Evolutionary conservation across 2,888 invertebrate genomes (phyloP), one percentile per base, ranked within the genome.

Genomic region (Erpobdella octoculata): DNA sequence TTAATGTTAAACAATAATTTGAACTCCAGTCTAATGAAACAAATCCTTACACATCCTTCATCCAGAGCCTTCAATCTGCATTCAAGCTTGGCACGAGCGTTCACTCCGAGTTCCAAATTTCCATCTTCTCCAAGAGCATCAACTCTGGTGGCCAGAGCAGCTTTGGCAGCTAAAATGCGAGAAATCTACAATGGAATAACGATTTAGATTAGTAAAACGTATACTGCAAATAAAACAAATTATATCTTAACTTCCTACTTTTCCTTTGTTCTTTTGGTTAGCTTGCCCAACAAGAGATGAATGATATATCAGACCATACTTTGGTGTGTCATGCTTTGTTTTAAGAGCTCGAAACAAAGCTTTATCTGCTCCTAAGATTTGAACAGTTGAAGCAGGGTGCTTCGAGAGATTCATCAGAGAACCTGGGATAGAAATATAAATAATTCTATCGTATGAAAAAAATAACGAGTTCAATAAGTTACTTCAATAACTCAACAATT

Each of bases 281-380:
- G 91, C 88, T 81, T 93, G 92, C 0, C 94, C 93, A 8, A 98
- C 90, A 25, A 98, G 84, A 79, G 91, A 91, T 0, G 97, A 90
- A 82, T 99, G 97, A 82, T 96, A 99, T 75, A 99, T 93, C 58
- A 99, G 86, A 85, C 98, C 98, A 82, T 98, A 99, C 81, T 98
- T 98, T 0, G 98, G 98, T 0, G 98, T 98, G 80, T 97, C 94
- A 80, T 93, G 92, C 80, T 94, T 94, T 0, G 95, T 92, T 84
- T 98, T 98, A 25, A 98, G 85, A 0, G 98, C 97, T 76, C 97
- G 87, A 85, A 98, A 98, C 15, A 98, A 84, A 0, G 97, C 97
- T 81, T 98, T 98, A 82, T 98, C 98, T 0, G 98, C 97, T 74
- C 97, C 98, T 72, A 97, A 88, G 78, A 98, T 96, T 85, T 98